These are phyloP conservation scores for Anarsia innoxiella DNA, from an alignment of 2,888 invertebrate genomes.

Conservation along the genomic window DNA sequence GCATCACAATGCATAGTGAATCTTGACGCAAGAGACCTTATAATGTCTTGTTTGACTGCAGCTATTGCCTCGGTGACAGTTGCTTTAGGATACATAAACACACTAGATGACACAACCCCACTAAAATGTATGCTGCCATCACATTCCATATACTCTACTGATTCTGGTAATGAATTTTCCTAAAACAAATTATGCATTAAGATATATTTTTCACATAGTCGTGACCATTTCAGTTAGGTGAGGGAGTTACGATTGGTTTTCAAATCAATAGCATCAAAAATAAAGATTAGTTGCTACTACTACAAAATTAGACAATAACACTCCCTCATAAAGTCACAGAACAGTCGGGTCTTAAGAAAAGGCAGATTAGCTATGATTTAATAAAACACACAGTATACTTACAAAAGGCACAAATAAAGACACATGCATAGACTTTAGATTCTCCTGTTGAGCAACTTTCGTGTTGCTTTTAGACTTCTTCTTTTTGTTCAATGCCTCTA, in stretches of 20 bases:
- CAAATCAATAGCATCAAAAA: no score
- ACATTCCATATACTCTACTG: conserved; percentile 72
- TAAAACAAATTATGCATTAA: conserved; percentile 18
- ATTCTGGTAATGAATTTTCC: conserved; percentile 63
- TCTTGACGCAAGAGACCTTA: conserved; percentile 88
- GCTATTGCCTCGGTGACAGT: conserved; percentile 81
- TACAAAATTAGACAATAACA: no score
- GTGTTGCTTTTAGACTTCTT: conserved; percentile 67
- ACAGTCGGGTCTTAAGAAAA: no score
- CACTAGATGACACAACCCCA: conserved; percentile 82
- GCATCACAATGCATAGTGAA: conserved; percentile 96
- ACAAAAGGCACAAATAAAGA: conserved; percentile 83
- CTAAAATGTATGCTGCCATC: conserved; percentile 81
- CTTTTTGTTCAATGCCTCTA: conserved; percentile 79
- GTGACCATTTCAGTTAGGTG: no score
- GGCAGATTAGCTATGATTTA: no score
- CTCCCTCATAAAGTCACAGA: no score
- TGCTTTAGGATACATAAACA: conserved; percentile 86
- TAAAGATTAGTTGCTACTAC: no score
- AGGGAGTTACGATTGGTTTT: no score
- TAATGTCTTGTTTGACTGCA: conserved; percentile 87
- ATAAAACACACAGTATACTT: no score
- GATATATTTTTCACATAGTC: no score
- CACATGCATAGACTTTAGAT: conserved; percentile 74
- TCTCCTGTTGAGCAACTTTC: conserved; percentile 54